Percentiles rank a stretch among this genome's conserved stretches.
Evolutionary conservation across 1,140 invertebrate species (phyloP).

Genomic region (honey bee (Apis mellifera)): DNA sequence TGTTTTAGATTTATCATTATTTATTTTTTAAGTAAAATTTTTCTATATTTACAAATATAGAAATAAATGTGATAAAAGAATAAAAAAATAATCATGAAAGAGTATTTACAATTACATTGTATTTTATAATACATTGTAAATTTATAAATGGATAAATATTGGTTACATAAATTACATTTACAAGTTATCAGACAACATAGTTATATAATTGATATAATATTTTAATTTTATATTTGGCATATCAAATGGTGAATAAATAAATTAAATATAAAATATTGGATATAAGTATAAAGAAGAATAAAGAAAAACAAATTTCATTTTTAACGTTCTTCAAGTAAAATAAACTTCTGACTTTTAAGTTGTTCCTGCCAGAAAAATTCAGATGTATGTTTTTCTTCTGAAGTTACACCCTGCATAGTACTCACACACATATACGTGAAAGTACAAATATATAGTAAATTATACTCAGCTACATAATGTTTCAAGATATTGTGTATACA

Average conservation of each 20-base stretch:
- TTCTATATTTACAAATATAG: background rate
- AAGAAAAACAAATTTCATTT: background rate
- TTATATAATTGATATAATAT: no score
- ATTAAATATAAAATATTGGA: background rate
- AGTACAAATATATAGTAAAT: slow-evolving; percentile 19
- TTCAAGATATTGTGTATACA: background rate
- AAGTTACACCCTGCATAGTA: background rate
- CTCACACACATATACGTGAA: background rate
- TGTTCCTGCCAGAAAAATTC: background rate
- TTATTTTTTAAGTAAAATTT: background rate
- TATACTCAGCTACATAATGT: slow-evolving; percentile 6
- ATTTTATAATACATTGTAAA: no score
- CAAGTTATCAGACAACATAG: no score
- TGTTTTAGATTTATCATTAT: background rate
- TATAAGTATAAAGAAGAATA: background rate
- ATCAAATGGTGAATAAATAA: no score
- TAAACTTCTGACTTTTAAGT: background rate
- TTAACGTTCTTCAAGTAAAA: background rate
- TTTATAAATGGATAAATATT: no score
- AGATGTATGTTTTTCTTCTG: background rate
- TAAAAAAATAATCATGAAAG: background rate
- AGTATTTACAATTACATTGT: no score
- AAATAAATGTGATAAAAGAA: background rate
- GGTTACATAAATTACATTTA: no score
- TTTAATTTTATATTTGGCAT: no score